A percentile compares a stretch with the other conserved stretches of the same genome.
These are phyloP conservation scores for Porites divaricata DNA, from an alignment of 92 coral and sea anemone species.

Conservation along the genomic window DNA sequence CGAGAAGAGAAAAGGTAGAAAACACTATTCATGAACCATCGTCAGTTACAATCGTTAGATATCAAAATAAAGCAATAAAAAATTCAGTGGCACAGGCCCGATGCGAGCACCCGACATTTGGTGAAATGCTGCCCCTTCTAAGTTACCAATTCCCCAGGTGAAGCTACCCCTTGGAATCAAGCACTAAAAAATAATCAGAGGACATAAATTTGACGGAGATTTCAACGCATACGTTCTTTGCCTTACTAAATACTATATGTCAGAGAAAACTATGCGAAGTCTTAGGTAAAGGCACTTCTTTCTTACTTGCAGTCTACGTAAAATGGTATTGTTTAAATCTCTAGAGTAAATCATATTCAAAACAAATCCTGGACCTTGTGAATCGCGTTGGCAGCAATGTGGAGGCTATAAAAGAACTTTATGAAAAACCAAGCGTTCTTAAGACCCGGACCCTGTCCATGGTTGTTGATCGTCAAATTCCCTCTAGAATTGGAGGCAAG, in stretches of 20 bases:
- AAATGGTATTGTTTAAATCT: not conserved
- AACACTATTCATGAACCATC: too few relatives aligned
- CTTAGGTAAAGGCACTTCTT: not conserved
- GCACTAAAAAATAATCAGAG: too few relatives aligned
- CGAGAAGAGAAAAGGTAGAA: conserved; percentile 33
- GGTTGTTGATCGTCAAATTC: conserved; percentile 80
- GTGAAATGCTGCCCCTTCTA: too few relatives aligned
- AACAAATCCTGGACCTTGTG: conserved; percentile 54
- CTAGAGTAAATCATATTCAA: conserved; percentile 64
- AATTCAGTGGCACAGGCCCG: not conserved
- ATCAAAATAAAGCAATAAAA: not conserved
- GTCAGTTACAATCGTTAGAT: too few relatives aligned
- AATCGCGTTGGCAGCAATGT: conserved; percentile 70
- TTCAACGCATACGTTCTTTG: too few relatives aligned
- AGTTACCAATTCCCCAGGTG: too few relatives aligned
- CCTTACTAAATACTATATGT: too few relatives aligned
- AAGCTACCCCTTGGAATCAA: too few relatives aligned
- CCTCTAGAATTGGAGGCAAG: conserved; percentile 68
- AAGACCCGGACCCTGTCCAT: conserved; percentile 71
- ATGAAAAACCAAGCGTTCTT: conserved; percentile 81
- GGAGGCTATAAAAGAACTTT: conserved; percentile 65
- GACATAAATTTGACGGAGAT: too few relatives aligned
- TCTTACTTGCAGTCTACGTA: not conserved
- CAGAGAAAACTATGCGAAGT: too few relatives aligned
- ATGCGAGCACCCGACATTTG: too few relatives aligned